These are phyloP conservation scores for Lanistes nyassanus DNA, from an alignment of 1,140 invertebrate genomes.

Conservation along the genomic window DNA sequence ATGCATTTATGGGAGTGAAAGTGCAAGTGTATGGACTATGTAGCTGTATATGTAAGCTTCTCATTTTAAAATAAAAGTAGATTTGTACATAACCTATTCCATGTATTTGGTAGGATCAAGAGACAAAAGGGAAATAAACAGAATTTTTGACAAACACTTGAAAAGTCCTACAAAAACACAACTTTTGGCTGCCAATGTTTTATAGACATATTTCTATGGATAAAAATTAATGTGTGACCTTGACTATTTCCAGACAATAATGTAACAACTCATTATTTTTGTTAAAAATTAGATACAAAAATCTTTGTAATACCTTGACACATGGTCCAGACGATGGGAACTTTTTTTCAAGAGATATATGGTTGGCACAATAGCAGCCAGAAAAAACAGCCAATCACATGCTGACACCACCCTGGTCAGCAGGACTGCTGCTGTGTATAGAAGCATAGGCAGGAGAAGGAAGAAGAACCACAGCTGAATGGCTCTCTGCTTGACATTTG, in stretches of 20 bases:
- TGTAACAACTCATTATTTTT: no score
- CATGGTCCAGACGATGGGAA: slow-evolving; percentile 50
- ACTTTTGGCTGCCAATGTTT: no score
- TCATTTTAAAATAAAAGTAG: background rate
- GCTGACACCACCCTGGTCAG: slow-evolving; percentile 24
- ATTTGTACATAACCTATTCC: no score
- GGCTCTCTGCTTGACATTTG: slow-evolving; percentile 29
- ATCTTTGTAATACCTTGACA: slow-evolving; percentile 48
- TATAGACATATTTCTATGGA: no score
- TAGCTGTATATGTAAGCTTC: background rate
- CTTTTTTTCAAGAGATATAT: background rate
- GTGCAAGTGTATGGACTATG: background rate
- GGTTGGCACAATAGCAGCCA: slow-evolving; percentile 15
- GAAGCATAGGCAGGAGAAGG: slow-evolving; percentile 41
- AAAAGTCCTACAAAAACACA: no score
- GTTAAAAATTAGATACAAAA: no score
- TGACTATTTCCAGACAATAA: no score
- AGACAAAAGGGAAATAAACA: no score
- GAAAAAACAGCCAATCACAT: slow-evolving; percentile 43
- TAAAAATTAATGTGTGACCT: no score
- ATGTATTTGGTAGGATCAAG: no score
- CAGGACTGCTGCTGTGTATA: slow-evolving; percentile 34
- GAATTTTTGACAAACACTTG: no score
- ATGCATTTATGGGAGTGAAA: background rate
- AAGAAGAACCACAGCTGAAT: slow-evolving; percentile 47